phyloP scores from a whole-genome alignment of 1,140 invertebrate genomes.

The Carcinoscorpius rotundicauda region DNA sequence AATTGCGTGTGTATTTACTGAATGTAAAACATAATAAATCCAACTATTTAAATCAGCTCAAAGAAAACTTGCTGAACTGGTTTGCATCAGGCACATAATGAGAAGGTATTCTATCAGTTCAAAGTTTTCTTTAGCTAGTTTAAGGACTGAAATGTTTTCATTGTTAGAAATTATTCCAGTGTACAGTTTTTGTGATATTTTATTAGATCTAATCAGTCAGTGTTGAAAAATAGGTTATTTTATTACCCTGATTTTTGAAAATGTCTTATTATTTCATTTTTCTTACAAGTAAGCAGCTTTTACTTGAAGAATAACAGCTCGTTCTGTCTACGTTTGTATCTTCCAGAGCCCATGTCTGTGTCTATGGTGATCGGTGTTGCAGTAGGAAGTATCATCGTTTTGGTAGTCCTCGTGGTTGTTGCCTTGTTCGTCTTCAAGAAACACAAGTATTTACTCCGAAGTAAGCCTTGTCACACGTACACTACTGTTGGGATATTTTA shows the following conservation, averaged over 20 bases:
- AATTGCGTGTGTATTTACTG: too few species aligned
- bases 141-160: too few species aligned
- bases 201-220: too few species aligned
- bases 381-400: constrained; percentile 41
- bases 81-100: too few species aligned
- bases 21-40: too few species aligned
- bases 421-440: constrained; percentile 45
- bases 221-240: background rate
- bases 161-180: too few species aligned
- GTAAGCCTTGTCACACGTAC: constrained; percentile 35
- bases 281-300: background rate
- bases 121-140: too few species aligned
- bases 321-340: constrained; percentile 15
- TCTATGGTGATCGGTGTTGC: constrained; percentile 46
- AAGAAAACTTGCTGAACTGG: too few species aligned
- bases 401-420: constrained; percentile 43
- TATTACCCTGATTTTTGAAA: background rate
- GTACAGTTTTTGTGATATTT: too few species aligned
- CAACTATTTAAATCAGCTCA: too few species aligned
- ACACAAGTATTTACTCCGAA: constrained; percentile 51
- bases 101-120: too few species aligned
- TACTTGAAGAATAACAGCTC: background rate
- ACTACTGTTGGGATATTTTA: too few species aligned
- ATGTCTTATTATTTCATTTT: background rate
- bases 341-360: constrained; percentile 50